Evolutionary conservation across 2,113 vertebrate genomes (phyloP).

Genomic region (Puntigrus tetrazona): DNA sequence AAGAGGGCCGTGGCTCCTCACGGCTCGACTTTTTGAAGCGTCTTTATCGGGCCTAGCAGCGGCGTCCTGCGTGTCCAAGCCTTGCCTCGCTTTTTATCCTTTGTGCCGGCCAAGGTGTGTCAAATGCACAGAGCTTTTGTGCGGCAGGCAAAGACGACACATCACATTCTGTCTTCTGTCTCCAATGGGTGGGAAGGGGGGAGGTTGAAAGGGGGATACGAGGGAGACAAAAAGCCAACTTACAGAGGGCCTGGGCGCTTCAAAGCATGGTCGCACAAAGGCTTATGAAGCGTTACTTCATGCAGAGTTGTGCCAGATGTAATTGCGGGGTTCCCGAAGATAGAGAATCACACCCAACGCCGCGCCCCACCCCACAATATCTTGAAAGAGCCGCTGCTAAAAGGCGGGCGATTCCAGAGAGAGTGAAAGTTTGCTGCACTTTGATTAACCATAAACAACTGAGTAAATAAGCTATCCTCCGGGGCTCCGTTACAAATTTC

Average conservation of each 20-base stretch:
- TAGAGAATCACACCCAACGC: constrained; percentile 69
- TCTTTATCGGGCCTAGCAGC: constrained; percentile 80
- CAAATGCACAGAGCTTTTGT: constrained; percentile 79
- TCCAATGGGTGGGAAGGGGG: constrained; percentile 61
- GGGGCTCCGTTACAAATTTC: constrained; percentile 62
- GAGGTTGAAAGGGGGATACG: constrained; percentile 45
- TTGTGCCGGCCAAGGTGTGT: constrained; percentile 81
- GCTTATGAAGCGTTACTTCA: constrained; percentile 76
- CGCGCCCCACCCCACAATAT: constrained; percentile 63
- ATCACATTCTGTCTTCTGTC: constrained; percentile 79
- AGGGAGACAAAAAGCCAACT: constrained; percentile 73
- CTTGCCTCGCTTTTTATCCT: constrained; percentile 77
- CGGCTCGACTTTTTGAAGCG: constrained; percentile 75
- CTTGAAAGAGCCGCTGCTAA: constrained; percentile 67
- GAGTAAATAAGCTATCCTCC: constrained; percentile 69
- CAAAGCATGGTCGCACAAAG: constrained; percentile 77
- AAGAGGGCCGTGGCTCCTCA: constrained; percentile 67
- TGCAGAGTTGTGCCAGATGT: constrained; percentile 80
- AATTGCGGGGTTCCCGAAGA: constrained; percentile 76
- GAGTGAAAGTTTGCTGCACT: constrained; percentile 68
- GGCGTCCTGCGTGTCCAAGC: constrained; percentile 73
- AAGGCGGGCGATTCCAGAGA: constrained; percentile 59
- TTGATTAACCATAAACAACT: constrained; percentile 70
- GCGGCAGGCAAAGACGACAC: constrained; percentile 71
- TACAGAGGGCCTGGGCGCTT: constrained; percentile 70